Base-by-base conservation (phyloP, 2,113 vertebrate genomes). In the Cinclus cinclus region DNA sequence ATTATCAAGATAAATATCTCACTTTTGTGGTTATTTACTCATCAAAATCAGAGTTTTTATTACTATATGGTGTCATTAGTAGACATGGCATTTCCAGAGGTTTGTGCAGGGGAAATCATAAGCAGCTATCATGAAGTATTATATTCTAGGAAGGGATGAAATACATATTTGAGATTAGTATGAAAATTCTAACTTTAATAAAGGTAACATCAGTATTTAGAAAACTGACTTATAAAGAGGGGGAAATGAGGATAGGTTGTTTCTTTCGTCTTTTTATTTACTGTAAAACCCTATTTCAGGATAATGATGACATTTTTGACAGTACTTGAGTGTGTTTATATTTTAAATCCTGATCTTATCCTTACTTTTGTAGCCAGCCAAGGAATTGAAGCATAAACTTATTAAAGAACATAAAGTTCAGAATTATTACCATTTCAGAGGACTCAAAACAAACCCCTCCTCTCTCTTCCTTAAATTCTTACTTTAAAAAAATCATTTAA, bases 381-480 rank as follows among this genome's bases (percentile, higher is more conserved):
- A 70, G 35, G 31, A 91, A 62, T 9, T 67, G 37, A 19, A 80
- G 12, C 15, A 67, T 16, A 53, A 16, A 56, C 76, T 71, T 56
- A 37, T 76, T 83, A 75, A 82, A 79, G 28, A 87, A 68, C 12
- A 17, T 41, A 91, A 89, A 87, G 68, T 84, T 90, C 65, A 83
- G 65, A 79, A 31, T 11, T 64, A 91, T 83, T 93, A 73, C 14
- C n/a, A 87, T 90, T 90, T 94, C 78, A 83, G 65, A 75, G n/a
- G 64, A 68, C 46, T 67, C 33, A 75, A 60, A 79, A 42, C 17
- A 88, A 67, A 44, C 18, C 16, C 35, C n/a, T 71, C 6, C 2
- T 59, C 46, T 83, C 35, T 65, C 44, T 91, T 85, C 39, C 28
- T 65, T 73, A 77, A 83, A 77, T 69, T 53, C 31, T 46, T 78